phyloP scores from a whole-genome alignment of 2,113 vertebrate genomes.

The Mystacornis crossleyi region DNA sequence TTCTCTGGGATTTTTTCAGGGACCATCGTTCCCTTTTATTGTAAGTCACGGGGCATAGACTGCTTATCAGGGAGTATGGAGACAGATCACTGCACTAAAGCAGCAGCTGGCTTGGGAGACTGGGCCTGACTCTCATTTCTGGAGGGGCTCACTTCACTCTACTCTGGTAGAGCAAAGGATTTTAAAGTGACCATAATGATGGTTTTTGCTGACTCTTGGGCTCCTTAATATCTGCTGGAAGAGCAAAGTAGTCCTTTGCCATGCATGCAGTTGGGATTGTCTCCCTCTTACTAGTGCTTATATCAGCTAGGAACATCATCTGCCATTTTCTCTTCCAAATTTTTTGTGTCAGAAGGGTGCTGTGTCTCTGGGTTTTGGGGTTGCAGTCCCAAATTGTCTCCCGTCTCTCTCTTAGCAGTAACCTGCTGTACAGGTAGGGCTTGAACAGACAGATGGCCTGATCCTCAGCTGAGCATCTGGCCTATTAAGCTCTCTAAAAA shows the following conservation, averaged over 20 bases:
- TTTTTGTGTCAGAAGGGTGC: background rate
- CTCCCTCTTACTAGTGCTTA: background rate
- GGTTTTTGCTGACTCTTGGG: background rate
- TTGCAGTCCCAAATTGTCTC: background rate
- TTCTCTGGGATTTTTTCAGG: constrained; percentile 42
- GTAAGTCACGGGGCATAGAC: constrained; percentile 35
- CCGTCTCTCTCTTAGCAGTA: background rate
- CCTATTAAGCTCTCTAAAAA: constrained; percentile 49
- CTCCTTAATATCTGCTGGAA: background rate
- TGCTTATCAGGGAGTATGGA: constrained; percentile 33
- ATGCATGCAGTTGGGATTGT: background rate
- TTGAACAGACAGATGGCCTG: constrained; percentile 36
- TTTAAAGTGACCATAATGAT: background rate
- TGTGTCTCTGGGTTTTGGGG: background rate
- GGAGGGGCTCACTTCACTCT: background rate
- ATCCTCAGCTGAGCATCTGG: constrained; percentile 52
- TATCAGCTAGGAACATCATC: background rate
- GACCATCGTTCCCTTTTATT: constrained; percentile 50
- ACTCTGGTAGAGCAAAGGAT: background rate
- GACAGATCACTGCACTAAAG: constrained; percentile 44
- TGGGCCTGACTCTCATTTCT: background rate
- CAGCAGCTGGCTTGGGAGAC: constrained; percentile 42
- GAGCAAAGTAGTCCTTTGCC: background rate
- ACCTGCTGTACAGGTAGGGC: constrained; percentile 43
- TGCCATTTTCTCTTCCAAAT: background rate